Evolutionary conservation across 2,888 invertebrate genomes (phyloP), one percentile per base, ranked within the genome.

Genomic region (Neoascia interrupta): DNA sequence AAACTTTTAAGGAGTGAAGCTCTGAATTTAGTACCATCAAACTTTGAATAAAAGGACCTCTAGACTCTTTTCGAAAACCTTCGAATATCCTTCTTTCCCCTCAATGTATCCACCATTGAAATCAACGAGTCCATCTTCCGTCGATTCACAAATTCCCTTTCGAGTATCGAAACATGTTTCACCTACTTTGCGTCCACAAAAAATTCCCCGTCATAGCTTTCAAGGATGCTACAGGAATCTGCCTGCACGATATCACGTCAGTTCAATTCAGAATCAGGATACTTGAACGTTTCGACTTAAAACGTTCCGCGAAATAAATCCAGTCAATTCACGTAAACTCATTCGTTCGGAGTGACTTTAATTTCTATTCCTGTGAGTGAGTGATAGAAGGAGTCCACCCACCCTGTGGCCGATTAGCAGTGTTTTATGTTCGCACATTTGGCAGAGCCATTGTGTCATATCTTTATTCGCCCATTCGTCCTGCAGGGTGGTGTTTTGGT

Each of bases 261-360:
- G 76, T 76, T 31, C 26, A 54, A 58, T 58, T 70, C 58, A 58
- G 76, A 76, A 43, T 53, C 47, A 45, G 63, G 43, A 70, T 58
- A 64, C 70, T 70, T 76, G 58, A 76, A 69, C 61, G 69, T 54
- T 23, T 53, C 49, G 41, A 34, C 47, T 34, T 18, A 16, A 34
- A 49, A 47, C 47, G 18, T 45, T 19, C 54, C 36, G 43, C 15
- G 5, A 41, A 47, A 31, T 36, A 23, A 37, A n/a, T 26, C 18
- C 13, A 41, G 15, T 23, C 18, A 6, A 39, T 15, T 23, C 34
- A 18, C 26, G 34, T 41, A 58, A 64, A 56, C 19, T 51, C 36
- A 51, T 51, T 43, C 41, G 37, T 19, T 19, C 28, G 16, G 43
- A 43, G 26, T 51, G 3, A 10, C 13, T 43, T 26, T 11, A 16